Percentiles rank a stretch among this genome's conserved stretches.
Evolutionary conservation across 2,888 invertebrate genomes (phyloP).

Genomic region (Syrphus vitripennis): DNA sequence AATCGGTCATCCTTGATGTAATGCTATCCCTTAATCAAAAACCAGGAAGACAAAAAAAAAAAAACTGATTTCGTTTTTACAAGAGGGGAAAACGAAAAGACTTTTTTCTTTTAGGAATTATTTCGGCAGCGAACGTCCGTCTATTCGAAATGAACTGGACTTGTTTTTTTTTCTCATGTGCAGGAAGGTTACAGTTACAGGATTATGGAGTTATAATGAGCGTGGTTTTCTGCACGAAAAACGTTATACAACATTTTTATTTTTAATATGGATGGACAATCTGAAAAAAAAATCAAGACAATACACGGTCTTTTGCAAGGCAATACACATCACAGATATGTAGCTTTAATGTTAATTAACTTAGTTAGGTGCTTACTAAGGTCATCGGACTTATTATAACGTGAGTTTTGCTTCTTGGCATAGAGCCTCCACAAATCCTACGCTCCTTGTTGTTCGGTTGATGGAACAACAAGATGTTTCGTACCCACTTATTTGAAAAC

Average conservation of each 20-base stretch:
- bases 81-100: constrained; percentile 41
- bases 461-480: no score
- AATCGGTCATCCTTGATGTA: constrained; percentile 70
- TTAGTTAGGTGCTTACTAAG: no score
- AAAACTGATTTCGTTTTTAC: constrained; percentile 20
- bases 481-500: no score
- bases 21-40: constrained; percentile 53
- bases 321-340: no score
- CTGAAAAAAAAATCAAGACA: no score
- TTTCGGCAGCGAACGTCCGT: neutral
- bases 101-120: constrained; percentile 14
- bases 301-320: no score
- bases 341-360: no score
- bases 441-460: no score
- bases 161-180: constrained; percentile 6
- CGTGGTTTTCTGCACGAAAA: constrained; percentile 63
- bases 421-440: no score
- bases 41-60: constrained; percentile 29
- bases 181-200: constrained; percentile 27
- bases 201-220: constrained; percentile 47
- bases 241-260: neutral
- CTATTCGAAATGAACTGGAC: constrained; percentile 17
- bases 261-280: no score
- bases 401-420: no score
- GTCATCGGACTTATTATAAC: no score